A percentile compares a stretch with the other conserved stretches of the same genome.
phyloP scores from a whole-genome alignment of 2,888 invertebrate species.

The Hoplodrina blanda region DNA sequence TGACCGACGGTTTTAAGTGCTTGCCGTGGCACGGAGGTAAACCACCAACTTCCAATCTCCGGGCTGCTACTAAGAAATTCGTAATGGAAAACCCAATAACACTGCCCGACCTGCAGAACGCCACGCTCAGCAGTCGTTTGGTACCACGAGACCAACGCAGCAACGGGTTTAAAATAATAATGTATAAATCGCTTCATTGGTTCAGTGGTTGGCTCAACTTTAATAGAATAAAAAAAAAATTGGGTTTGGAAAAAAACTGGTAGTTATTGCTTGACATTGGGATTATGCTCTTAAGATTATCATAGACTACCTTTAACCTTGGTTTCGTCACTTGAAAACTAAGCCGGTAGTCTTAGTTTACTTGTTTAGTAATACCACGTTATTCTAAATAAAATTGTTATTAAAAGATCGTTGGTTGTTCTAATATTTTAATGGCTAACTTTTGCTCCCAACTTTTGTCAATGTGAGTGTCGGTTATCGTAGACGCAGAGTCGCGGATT shows the following conservation, averaged over 20 bases:
- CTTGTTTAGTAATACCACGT: too few species aligned
- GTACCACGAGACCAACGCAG: too few species aligned
- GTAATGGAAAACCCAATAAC: too few species aligned
- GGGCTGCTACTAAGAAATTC: too few species aligned
- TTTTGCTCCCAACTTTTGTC: neutral
- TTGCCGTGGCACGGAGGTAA: too few species aligned
- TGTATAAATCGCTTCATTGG: conserved; percentile 13
- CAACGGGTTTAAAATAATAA: neutral
- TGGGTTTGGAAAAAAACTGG: neutral
- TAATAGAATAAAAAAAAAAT: conserved; percentile 28
- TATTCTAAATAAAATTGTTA: too few species aligned
- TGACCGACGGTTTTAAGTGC: too few species aligned
- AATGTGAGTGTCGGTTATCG: neutral
- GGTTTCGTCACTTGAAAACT: neutral
- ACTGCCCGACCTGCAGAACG: too few species aligned
- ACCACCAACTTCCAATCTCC: too few species aligned
- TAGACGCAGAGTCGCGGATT: too few species aligned
- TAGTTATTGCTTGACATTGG: neutral
- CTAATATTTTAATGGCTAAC: neutral
- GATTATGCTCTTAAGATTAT: neutral
- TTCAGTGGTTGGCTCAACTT: conserved; percentile 9
- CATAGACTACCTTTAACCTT: conserved; percentile 23
- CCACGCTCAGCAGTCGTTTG: too few species aligned
- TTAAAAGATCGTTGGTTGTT: too few species aligned
- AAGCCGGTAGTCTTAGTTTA: neutral